phyloP scores from a whole-genome alignment of 2,113 vertebrate genomes.

The Cheirogaleus medius region DNA sequence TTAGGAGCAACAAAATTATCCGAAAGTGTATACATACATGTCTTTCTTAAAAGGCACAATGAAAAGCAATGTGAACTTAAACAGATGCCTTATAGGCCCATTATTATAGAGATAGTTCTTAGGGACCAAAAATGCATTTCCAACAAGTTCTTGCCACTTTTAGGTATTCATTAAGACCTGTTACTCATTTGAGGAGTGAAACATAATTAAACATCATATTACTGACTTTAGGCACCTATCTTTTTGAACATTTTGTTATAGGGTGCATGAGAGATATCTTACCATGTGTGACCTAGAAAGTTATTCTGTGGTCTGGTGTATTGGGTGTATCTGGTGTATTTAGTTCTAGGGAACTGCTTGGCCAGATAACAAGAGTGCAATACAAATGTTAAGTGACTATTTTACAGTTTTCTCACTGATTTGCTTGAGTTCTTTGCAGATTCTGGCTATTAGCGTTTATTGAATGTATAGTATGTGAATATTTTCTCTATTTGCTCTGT shows the following conservation, averaged over 20 bases:
- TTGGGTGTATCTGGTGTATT: neutral
- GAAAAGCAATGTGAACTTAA: neutral
- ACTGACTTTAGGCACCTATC: neutral
- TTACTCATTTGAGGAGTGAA: neutral
- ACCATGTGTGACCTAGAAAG: neutral
- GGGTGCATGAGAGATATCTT: neutral
- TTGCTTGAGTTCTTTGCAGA: too few relatives aligned
- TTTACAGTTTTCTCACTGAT: too few relatives aligned
- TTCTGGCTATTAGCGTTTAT: too few relatives aligned
- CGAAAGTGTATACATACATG: neutral
- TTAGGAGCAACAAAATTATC: neutral
- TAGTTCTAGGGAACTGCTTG: neutral
- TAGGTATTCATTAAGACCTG: neutral
- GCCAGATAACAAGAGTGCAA: neutral
- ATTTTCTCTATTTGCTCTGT: too few relatives aligned
- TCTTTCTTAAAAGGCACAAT: neutral
- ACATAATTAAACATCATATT: neutral
- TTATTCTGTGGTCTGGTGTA: neutral
- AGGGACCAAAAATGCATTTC: neutral
- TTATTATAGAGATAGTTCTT: neutral
- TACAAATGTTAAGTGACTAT: neutral
- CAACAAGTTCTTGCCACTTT: neutral
- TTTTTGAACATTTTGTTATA: neutral
- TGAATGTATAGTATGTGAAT: too few relatives aligned
- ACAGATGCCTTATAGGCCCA: neutral